These are phyloP conservation scores for Bryconaethiops microstoma DNA, from an alignment of 2,797 vertebrate species.

Conservation along the genomic window DNA sequence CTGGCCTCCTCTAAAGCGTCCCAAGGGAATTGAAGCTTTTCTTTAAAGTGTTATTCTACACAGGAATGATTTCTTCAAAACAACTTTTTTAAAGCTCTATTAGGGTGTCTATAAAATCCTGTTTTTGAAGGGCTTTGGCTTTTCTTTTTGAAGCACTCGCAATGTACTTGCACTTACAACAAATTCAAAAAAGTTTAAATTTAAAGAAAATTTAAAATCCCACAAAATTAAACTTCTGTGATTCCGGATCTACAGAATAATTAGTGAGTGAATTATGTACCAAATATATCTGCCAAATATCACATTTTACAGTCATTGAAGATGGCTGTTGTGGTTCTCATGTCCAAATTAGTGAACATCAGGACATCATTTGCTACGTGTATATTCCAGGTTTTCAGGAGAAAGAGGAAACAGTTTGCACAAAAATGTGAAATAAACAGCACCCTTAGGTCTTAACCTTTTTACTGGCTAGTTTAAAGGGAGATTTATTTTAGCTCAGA, in stretches of 20 bases:
- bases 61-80: conserved; percentile 18
- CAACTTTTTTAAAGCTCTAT: conserved; percentile 8
- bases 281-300: too few relatives aligned
- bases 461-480: background rate
- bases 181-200: background rate
- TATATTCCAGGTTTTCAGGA: background rate
- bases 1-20: conserved; percentile 37
- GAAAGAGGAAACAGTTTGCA: background rate
- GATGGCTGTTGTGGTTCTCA: too few relatives aligned
- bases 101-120: conserved; percentile 10
- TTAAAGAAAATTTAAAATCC: background rate
- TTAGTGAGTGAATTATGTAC: background rate
- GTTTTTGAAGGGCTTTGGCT: background rate
- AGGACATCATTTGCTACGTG: background rate
- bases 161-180: background rate
- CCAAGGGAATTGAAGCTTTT: conserved; percentile 15
- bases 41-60: conserved; percentile 1
- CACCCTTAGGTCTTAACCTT: conserved; percentile 58
- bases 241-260: background rate
- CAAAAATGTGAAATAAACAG: conserved; percentile 50
- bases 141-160: background rate
- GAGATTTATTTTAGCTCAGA: conserved; percentile 60
- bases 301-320: background rate
- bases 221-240: background rate
- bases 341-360: conserved; percentile 3